Evolutionary conservation across 1,140 invertebrate species (phyloP).

Genomic region (Aphelenchoides besseyi): DNA sequence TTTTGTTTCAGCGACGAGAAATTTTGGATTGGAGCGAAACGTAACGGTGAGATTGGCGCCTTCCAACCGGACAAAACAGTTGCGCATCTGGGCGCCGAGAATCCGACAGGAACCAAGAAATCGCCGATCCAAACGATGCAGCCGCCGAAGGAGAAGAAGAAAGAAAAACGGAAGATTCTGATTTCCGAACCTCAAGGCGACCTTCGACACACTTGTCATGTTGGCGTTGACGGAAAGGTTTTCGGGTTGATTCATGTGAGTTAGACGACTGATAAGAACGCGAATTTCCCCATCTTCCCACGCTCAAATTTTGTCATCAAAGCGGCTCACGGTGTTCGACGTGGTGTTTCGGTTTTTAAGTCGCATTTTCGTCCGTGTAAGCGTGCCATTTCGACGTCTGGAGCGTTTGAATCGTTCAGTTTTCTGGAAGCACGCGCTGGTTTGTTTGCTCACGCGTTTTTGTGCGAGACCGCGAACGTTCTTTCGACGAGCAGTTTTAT

Average conservation of each 20-base stretch:
- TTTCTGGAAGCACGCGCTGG: background rate
- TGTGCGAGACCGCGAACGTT: no score
- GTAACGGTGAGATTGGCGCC: constrained; percentile 78
- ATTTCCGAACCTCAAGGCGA: constrained; percentile 93
- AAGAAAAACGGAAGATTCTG: constrained; percentile 67
- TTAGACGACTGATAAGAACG: background rate
- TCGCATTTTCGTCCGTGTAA: background rate
- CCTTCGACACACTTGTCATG: constrained; percentile 91
- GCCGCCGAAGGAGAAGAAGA: constrained; percentile 74
- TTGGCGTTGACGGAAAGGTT: constrained; percentile 89
- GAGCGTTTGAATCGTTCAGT: no score
- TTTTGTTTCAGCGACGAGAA: no score
- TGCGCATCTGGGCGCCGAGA: constrained; percentile 72
- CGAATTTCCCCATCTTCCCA: background rate
- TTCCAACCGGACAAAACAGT: constrained; percentile 86
- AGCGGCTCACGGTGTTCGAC: background rate
- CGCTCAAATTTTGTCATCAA: constrained; percentile 1
- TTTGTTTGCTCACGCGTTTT: background rate
- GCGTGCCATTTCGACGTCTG: no score
- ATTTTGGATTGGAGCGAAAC: constrained; percentile 80
- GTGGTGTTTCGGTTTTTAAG: background rate
- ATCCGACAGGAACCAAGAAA: constrained; percentile 34
- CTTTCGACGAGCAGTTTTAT: background rate
- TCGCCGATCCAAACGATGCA: background rate
- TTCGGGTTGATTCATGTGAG: constrained; percentile 71